Evolutionary conservation across 2,797 vertebrate species (phyloP).

Genomic region (Pangasius larnaudii): DNA sequence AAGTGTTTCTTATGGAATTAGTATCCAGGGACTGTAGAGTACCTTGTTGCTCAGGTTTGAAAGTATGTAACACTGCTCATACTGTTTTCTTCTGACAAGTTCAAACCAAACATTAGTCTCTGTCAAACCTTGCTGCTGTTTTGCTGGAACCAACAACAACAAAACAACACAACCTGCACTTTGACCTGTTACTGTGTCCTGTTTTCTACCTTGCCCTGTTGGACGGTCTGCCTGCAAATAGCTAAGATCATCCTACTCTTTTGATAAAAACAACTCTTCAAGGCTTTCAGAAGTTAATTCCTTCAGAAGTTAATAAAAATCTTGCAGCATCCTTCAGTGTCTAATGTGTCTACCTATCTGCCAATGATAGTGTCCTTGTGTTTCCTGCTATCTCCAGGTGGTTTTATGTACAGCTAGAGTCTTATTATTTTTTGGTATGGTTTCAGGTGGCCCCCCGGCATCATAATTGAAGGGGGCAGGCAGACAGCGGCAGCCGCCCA

Average conservation of each 20-base stretch:
- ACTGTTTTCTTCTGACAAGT: background rate
- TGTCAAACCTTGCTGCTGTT: background rate
- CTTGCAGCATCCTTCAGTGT: background rate
- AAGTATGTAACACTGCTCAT: background rate
- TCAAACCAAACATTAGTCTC: background rate
- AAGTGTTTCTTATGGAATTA: background rate
- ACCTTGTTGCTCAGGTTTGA: background rate
- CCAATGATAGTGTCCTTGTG: background rate
- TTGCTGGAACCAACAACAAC: background rate
- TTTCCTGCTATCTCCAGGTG: constrained; percentile 35
- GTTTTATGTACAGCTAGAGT: constrained; percentile 20
- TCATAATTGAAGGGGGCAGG: constrained; percentile 32
- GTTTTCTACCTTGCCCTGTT: background rate
- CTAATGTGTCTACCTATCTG: background rate
- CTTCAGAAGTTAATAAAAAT: too few relatives aligned
- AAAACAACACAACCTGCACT: background rate
- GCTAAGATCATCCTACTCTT: background rate
- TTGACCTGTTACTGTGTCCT: background rate
- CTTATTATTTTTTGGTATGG: constrained; percentile 29
- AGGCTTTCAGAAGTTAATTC: constrained; percentile 15
- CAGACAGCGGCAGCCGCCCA: constrained; percentile 5
- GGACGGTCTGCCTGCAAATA: background rate
- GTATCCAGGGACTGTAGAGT: background rate
- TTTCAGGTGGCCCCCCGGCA: constrained; percentile 42
- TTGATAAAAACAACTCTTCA: background rate